Evolutionary conservation across 2,113 vertebrate genomes (phyloP), one percentile per base, ranked within the genome.

Genomic region (Triplophysa rosa): DNA sequence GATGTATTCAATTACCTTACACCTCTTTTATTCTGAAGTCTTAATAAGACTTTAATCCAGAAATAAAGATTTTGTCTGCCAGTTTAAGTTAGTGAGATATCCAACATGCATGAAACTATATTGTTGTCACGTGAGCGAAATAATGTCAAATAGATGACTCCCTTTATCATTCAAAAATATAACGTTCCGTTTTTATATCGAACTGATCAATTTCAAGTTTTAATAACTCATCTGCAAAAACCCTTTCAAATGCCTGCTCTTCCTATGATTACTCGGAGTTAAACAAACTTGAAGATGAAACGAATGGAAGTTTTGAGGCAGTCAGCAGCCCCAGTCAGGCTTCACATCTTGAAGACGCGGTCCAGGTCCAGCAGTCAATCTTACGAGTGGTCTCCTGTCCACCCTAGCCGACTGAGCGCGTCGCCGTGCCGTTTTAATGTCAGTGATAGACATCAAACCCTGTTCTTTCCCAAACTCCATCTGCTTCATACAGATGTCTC

Each of bases 401-500:
- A 82, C 80, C 45, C 16, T 62, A 71, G 69, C 63, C 63, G 77
- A 77, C 62, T 81, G 81, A 87, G 74, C 77, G 78, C 84, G 80
- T 75, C 65, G 80, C 80, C 79, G 73, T 73, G 77, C 84, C 82
- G 80, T 82, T 86, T 86, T 80, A 85, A 85, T 85, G 85, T 84
- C 83, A 84, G 80, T 85, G 77, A 83, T 82, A 82, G 85, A 86
- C 85, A 86, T 86, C 73, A 82, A 86, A 83, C 83, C 59, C 56
- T 63, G 66, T 79, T 82, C 85, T 80, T 86, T 71, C 76, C 62
- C 62, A 84, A 81, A 67, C 63, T 86, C 87, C 87, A 87, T 87
- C 84, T 87, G 87, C 77, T 84, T 80, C 71, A 80, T 85, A 82
- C 87, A 87, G 87, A 86, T 87, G 86, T 86, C 85, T 87, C 87